Evolutionary conservation across 2,888 invertebrate species (phyloP), one percentile per base, ranked within the genome.

Genomic region (Branchellion lobata): DNA sequence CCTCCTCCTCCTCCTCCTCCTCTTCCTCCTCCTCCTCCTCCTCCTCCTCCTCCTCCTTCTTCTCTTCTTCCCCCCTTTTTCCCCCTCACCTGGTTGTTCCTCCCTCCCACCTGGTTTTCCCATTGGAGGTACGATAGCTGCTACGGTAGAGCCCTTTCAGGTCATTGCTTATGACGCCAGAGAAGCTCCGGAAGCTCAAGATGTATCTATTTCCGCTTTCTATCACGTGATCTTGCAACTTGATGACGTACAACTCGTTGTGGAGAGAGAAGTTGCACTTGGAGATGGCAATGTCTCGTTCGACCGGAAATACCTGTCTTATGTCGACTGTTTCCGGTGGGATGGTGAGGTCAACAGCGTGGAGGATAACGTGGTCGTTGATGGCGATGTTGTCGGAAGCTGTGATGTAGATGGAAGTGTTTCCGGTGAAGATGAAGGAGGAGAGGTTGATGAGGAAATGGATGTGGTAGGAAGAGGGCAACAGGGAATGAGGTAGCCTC

Each of bases 141-240:
- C 83, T 83, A 18, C 81, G 34, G 81, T 83, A 83, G 29, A 83
- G 81, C 14, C 83, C 83, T 27, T 81, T 51, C 24, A 83, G 78
- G 73, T 83, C 83, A 36, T 83, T 82, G 29, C 74, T 40, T 8
- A 83, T 71, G 8, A 34, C 29, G 2, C 83, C 83, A 2, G 29
- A 53, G 75, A 83, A 83, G 40, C 71, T 34, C 21, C 72, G 77
- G 71, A 82, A 81, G 5, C 76, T 57, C 57, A 83, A 31, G 36
- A 53, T 53, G 78, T 82, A 82, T 18, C 31, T n/a, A n/a, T 57
- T 24, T 8, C 65, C 34, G 27, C 80, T 81, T 1, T 34, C 21
- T 40, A 68, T 69, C 36, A 83, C 80, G 27, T 65, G n/a, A 18
- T 71, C 53, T 11, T 53, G n/a, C 79, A 80, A 74, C 61, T 83